phyloP scores from a whole-genome alignment of 92 coral and sea anemone species.

The Umimayanthus kanabou region DNA sequence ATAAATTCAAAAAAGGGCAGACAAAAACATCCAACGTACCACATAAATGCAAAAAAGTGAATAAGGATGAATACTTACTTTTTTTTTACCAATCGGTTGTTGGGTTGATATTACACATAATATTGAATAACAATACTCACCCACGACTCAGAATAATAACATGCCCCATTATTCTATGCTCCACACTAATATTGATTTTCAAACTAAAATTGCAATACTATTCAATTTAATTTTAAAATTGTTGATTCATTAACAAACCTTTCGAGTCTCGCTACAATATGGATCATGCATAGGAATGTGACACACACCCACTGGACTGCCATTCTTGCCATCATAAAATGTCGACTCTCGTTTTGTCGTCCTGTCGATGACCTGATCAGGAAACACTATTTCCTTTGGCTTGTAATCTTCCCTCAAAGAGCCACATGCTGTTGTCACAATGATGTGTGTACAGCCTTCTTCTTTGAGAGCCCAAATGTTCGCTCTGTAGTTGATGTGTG shows the following conservation, averaged over 20 bases:
- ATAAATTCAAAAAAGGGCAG: too few relatives aligned
- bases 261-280: constrained; percentile 74
- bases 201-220: too few relatives aligned
- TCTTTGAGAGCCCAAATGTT: constrained; percentile 90
- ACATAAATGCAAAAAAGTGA: too few relatives aligned
- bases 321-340: constrained; percentile 93
- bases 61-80: too few relatives aligned
- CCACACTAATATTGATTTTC: too few relatives aligned
- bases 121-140: too few relatives aligned
- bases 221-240: too few relatives aligned
- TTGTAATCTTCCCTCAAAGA: constrained; percentile 78
- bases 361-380: constrained; percentile 95
- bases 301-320: constrained; percentile 86
- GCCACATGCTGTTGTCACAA: constrained; percentile 98
- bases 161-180: too few relatives aligned
- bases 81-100: too few relatives aligned
- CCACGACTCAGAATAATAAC: too few relatives aligned
- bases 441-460: constrained; percentile 92
- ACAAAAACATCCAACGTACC: too few relatives aligned
- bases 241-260: constrained; percentile 50
- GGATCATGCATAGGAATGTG: constrained; percentile 97
- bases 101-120: too few relatives aligned
- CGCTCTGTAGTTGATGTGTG: constrained; percentile 91
- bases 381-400: constrained; percentile 91
- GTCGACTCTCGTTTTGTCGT: constrained; percentile 87